These are phyloP conservation scores for Archilochus colubris DNA, from an alignment of 2,113 vertebrate species.

Conservation along the genomic window DNA sequence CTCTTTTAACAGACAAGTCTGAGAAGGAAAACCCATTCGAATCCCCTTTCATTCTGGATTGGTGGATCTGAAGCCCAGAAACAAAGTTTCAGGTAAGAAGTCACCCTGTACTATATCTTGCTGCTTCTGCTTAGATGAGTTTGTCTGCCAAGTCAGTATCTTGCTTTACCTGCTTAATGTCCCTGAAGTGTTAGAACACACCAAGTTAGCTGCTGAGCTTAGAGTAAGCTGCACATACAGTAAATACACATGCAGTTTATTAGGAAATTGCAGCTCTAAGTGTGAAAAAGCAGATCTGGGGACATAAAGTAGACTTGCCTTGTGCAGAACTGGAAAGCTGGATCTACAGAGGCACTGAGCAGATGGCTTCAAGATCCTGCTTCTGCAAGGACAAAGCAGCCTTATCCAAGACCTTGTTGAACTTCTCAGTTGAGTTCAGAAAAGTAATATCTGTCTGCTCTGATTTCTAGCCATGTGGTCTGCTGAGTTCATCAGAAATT, in stretches of 20 bases:
- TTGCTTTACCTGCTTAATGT: slow-evolving; percentile 34
- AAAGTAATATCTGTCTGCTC: not conserved
- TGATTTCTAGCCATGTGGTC: not conserved
- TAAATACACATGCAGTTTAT: not conserved
- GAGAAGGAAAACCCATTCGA: slow-evolving; percentile 80
- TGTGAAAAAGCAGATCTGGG: not conserved
- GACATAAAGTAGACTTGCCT: not conserved
- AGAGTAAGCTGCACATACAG: not conserved
- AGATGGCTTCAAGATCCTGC: not conserved
- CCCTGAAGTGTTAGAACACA: not conserved
- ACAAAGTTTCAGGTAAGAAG: slow-evolving; percentile 83
- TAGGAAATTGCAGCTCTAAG: not conserved
- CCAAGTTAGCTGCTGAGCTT: not conserved
- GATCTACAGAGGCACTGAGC: not conserved
- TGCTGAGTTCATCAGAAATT: not conserved
- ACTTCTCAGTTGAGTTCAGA: not conserved
- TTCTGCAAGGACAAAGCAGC: not conserved
- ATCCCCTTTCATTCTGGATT: slow-evolving; percentile 83
- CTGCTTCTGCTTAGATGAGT: slow-evolving; percentile 67
- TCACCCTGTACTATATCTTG: slow-evolving; percentile 75
- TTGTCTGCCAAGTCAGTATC: slow-evolving; percentile 41
- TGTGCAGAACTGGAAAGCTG: not conserved
- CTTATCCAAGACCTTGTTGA: not conserved
- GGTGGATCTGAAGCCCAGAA: slow-evolving; percentile 84
- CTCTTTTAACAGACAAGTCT: slow-evolving; percentile 86